Evolutionary conservation across 2,113 vertebrate species (phyloP), one percentile per base, ranked within the genome.

Genomic region (Noturus placidus): DNA sequence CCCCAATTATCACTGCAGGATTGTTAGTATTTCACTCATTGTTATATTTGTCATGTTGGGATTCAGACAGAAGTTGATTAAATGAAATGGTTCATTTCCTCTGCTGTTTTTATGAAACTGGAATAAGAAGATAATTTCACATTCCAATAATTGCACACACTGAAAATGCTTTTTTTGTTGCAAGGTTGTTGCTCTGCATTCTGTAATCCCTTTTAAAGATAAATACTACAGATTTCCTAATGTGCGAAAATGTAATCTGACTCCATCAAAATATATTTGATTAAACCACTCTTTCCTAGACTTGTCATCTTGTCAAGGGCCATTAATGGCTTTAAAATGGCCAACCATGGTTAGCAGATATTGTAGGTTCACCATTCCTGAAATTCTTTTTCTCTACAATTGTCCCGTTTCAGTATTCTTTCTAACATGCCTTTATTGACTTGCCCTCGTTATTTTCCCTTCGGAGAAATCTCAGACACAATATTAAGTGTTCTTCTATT

Each of bases 41-140:
- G 70, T 88, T 61, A n/a, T 84, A 67, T 79, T 78, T 65, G 87
- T 84, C 82, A 79, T 84, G 82, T 76, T 69, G 82, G 54, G 72
- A 69, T 83, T 63, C 72, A 88, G 87, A 88, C 59, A 78, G 82
- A 78, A 78, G 72, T 84, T 88, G 87, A 84, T 88, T 84, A 88
- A 88, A 84, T 78, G 72, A 82, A 87, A 88, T 69, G 69, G 35
- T 77, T 83, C 59, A 88, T 84, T 88, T 88, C 82, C 82, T 84
- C 87, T 46, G 50, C 76, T 42, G 70, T 84, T 88, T 88, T 57
- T 38, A 19, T 30, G 57, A 54, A 77, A 54, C 69, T 42, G 5
- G 27, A 83, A 78, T 54, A 52, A 63, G 7, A 78, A 83, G 72
- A 84, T 56, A 78, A 88, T 78, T 88, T 54, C 76, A n/a, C 14